Base-by-base conservation (phyloP, 2,888 invertebrate species). In the Caenorhabditis sp. region DNA sequence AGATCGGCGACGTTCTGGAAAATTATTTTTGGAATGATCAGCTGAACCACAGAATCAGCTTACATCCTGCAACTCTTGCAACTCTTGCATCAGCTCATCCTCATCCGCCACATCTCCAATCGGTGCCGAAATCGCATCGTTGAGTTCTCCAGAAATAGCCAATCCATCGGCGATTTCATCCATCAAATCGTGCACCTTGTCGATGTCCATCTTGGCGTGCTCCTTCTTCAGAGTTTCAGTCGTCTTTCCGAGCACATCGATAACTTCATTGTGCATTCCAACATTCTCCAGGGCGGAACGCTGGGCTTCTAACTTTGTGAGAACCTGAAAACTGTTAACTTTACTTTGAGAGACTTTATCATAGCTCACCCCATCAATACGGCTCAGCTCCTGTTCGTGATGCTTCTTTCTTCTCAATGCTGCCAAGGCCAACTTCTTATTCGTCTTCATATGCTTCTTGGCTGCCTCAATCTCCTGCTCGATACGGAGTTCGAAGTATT, bases 171-270 rank as follows among this genome's bases (percentile, higher is more conserved):
- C 82, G 47, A 88, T 88, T 41, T 87, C 85, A 77, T 88, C 88
- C 88, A 88, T 88, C 70, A 88, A 77, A 66, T 86, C 87, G 63
- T 84, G 75, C 10, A 88, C 88, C 76, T 87, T 82, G 47, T 88
- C 88, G 28, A 88, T 81, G 66, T 87, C 86, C 82, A 88, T 81
- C 24, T 86, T 85, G 22, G 75, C 80, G 54, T 88, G 87, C 19
- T 84, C 84, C 54, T 82, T 86, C 74, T 87, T 87, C 75, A 88
- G 81, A 35, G 86, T 79, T 47, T 87, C 85, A 38, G 73, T 86
- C 8, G 88, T 84, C 64, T 86, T 77, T 31, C 84, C 85, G 38
- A 88, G 79, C 10, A 88, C 88, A 69, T 85, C 85, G 69, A 88
- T 64, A n/a, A 88, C 85, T 56, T 87, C 88, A 26, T 80, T 74